Percentiles rank a stretch among this genome's conserved stretches.
Conservation (phyloP, 2,888 invertebrate genomes). For the Carabus problematicus region DNA sequence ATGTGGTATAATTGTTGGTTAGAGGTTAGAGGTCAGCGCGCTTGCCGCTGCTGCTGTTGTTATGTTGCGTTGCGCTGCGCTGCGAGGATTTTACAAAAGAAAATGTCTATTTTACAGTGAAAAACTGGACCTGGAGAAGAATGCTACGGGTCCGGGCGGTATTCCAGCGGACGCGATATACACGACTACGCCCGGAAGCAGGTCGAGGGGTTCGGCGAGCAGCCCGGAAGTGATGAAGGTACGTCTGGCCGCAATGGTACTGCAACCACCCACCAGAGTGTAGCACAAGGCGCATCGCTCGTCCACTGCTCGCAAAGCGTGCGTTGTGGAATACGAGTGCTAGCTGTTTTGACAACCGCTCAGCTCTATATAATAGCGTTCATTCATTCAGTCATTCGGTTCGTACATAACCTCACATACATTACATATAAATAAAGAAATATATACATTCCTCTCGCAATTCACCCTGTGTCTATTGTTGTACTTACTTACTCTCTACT, state of each 20-base stretch:
- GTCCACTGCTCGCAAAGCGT: slow-evolving; percentile 51
- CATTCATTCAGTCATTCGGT: too few relatives aligned
- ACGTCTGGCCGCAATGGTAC: slow-evolving; percentile 87
- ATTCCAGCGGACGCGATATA: slow-evolving; percentile 80
- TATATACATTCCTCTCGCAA: too few relatives aligned
- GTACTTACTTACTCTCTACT: too few relatives aligned
- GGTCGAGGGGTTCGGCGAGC: slow-evolving; percentile 31
- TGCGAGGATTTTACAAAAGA: too few relatives aligned
- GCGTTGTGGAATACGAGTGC: slow-evolving; percentile 59
- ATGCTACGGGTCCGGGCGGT: slow-evolving; percentile 61
- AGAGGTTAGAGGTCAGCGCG: too few relatives aligned
- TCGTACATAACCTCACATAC: too few relatives aligned
- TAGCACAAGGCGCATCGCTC: slow-evolving; percentile 57
- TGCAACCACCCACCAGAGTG: slow-evolving; percentile 88
- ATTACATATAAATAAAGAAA: too few relatives aligned
- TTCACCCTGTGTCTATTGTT: too few relatives aligned
- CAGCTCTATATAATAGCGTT: neutral
- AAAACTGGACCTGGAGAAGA: slow-evolving; percentile 60
- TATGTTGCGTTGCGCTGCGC: too few relatives aligned
- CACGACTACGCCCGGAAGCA: slow-evolving; percentile 61
- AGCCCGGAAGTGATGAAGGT: slow-evolving; percentile 84
- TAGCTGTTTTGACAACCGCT: slow-evolving; percentile 53
- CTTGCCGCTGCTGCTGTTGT: too few relatives aligned
- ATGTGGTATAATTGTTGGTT: too few relatives aligned
- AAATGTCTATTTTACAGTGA: slow-evolving; percentile 49